Conservation (phyloP, 2,888 invertebrate genomes). For the Drosophila neotestacea region DNA sequence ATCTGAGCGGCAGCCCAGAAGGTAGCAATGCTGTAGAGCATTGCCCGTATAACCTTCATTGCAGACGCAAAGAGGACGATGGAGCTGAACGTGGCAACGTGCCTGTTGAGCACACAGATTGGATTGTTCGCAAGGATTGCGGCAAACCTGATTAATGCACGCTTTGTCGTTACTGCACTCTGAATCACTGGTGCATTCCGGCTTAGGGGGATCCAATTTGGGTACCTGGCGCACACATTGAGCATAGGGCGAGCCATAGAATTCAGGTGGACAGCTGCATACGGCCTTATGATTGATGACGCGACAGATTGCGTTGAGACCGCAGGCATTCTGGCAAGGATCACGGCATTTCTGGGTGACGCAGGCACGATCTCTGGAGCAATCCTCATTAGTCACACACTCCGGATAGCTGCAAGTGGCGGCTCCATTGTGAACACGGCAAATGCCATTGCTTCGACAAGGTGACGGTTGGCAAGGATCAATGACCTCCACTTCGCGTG, state of each 20-base stretch:
- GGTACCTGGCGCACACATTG: constrained; percentile 88
- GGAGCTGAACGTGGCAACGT: constrained; percentile 91
- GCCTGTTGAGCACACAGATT: constrained; percentile 92
- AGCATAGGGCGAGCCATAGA: constrained; percentile 91
- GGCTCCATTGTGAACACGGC: constrained; percentile 89
- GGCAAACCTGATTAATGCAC: constrained; percentile 91
- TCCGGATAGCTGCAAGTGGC: constrained; percentile 94
- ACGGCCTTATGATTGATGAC: constrained; percentile 92
- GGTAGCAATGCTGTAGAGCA: constrained; percentile 91
- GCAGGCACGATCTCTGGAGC: constrained; percentile 92
- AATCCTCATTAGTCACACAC: constrained; percentile 95
- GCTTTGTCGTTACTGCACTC: constrained; percentile 94
- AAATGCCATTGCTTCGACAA: constrained; percentile 93
- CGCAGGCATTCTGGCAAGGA: constrained; percentile 93
- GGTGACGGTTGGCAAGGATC: constrained; percentile 95
- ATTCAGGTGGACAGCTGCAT: constrained; percentile 93
- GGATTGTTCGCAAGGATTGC: constrained; percentile 90
- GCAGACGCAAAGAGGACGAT: constrained; percentile 93
- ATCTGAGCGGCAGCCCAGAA: constrained; percentile 94
- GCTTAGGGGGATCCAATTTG: constrained; percentile 87
- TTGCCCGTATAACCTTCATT: constrained; percentile 93
- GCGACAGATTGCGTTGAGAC: constrained; percentile 92
- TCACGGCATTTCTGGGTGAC: constrained; percentile 93
- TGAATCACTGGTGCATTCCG: constrained; percentile 91
- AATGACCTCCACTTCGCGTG: constrained; percentile 82